These are phyloP conservation scores for Montipora efflorescens DNA, from an alignment of 64 coral and sea anemone species.

Conservation along the genomic window DNA sequence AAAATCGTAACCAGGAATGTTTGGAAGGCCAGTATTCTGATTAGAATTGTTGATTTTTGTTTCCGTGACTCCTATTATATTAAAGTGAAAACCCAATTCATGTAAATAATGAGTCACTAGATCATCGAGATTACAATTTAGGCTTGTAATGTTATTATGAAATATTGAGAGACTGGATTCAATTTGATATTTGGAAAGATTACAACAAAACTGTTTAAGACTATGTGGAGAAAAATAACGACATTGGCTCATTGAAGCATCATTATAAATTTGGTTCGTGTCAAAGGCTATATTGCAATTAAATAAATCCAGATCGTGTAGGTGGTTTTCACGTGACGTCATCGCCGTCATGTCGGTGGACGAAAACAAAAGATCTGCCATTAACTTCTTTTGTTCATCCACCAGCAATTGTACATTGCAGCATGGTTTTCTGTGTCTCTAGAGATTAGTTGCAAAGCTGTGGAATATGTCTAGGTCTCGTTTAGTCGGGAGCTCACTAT, in stretches of 20 bases:
- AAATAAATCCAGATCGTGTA: too few species aligned
- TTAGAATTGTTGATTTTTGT: not conserved
- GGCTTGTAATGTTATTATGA: conserved; percentile 1
- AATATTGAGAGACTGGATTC: not conserved
- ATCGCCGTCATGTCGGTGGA: too few species aligned
- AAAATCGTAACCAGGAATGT: conserved; percentile 9
- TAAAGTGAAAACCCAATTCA: not conserved
- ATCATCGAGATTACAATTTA: not conserved
- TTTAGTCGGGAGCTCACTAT: too few species aligned
- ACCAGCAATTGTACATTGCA: too few species aligned
- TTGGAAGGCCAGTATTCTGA: not conserved
- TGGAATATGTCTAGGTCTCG: too few species aligned
- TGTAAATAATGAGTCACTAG: not conserved
- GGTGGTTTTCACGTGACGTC: too few species aligned
- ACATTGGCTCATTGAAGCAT: not conserved
- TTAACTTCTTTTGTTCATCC: too few species aligned
- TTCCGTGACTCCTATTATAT: not conserved
- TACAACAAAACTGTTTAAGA: not conserved
- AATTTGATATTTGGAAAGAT: not conserved
- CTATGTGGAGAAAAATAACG: not conserved
- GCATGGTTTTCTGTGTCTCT: too few species aligned
- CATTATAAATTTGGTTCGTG: not conserved
- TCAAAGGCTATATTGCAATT: too few species aligned
- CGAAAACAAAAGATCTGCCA: too few species aligned
- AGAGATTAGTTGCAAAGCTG: too few species aligned